phyloP scores from a whole-genome alignment of 2,113 vertebrate genomes.

The Proteles cristata region DNA sequence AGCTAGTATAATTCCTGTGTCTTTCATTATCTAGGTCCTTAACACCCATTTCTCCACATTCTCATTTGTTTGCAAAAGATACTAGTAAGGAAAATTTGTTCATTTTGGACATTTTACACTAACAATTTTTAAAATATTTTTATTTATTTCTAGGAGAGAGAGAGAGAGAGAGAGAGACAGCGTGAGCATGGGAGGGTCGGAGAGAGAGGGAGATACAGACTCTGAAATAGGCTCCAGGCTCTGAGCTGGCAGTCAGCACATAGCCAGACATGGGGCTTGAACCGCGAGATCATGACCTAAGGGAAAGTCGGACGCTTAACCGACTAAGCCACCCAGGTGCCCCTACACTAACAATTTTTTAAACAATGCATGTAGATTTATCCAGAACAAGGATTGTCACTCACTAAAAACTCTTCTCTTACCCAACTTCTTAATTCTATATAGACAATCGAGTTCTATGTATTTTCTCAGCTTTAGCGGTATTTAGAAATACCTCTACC shows the following conservation, averaged over 20 bases:
- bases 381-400: background rate
- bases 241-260: no score
- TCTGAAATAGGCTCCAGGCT: no score
- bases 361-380: background rate
- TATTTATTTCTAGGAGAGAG: no score
- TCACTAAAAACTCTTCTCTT: background rate
- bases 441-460: background rate
- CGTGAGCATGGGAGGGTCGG: no score
- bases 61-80: conserved; percentile 12
- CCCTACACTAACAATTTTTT: background rate
- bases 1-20: background rate
- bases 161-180: no score
- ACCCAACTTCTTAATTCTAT: background rate
- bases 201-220: no score
- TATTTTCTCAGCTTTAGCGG: background rate
- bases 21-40: background rate
- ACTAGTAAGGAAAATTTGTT: background rate
- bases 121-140: background rate
- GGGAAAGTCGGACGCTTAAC: no score
- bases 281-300: no score
- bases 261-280: no score
- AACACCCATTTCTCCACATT: background rate
- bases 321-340: no score
- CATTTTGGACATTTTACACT: background rate
- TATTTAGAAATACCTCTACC: background rate